Evolutionary conservation across 1,140 invertebrate species (phyloP), one percentile per base, ranked within the genome.

Genomic region (Cydia pomonella): DNA sequence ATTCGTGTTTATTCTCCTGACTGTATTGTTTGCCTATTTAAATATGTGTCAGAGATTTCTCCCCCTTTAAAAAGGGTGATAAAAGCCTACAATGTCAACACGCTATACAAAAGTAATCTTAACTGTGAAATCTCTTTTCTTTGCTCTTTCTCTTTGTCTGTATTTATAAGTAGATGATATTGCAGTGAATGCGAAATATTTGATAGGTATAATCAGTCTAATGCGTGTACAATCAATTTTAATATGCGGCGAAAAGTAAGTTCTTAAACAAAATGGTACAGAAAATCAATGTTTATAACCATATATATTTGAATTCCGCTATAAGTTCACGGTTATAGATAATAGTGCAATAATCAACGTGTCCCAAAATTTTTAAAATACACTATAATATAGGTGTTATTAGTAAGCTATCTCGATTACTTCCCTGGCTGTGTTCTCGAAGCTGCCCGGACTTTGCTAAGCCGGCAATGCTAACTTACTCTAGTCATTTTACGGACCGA

Each of bases 31-130:
- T 92, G 86, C 84, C 82, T 89, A 88, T 92, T 92, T 90, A 92
- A 92, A 92, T 90, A 87, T 88, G 84, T 89, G 86, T 88, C 85
- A 88, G 83, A 84, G 86, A 89, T 89, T 90, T 92, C 83, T 84
- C 84, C 87, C 85, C 73, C 77, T 79, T 83, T 79, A 80, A 84
- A 87, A 88, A 89, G 90, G 87, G 87, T 84, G 91, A 88, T 92
- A 92, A 92, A 91, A 92, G 91, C 89, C 78, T 87, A 79, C 86
- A 90, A 87, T 91, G 87, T 92, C 88, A 91, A 92, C 87, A 91
- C 82, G 76, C 75, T 83, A 80, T 88, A 86, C 81, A 89, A 89
- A 92, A 91, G 87, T 90, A 90, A 90, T 90, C 87, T 87, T 79
- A 84, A 87, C 84, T 84, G 83, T 86, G 29, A 69, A 29, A 85